These are phyloP conservation scores for Pseudocheirus occidentalis DNA, from an alignment of 2,797 vertebrate species.

Conservation along the genomic window DNA sequence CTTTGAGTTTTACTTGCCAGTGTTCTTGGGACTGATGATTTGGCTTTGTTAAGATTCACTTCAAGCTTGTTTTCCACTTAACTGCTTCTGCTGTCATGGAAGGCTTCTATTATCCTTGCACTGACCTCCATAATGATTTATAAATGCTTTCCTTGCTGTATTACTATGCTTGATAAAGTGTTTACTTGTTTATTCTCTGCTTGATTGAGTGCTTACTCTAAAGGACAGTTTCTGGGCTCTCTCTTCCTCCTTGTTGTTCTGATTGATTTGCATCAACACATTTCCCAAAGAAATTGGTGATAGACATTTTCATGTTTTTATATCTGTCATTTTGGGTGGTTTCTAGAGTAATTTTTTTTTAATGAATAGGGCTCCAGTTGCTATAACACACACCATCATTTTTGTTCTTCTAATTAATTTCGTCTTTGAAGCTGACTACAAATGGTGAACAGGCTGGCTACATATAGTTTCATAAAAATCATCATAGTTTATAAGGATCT, in stretches of 20 bases:
- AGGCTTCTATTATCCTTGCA: background rate
- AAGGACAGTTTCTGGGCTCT: background rate
- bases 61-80: background rate
- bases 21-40: background rate
- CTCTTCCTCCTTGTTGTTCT: background rate
- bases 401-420: background rate
- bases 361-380: background rate
- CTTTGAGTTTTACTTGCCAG: background rate
- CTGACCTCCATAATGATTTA: background rate
- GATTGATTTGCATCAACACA: background rate
- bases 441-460: background rate
- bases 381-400: background rate
- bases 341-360: background rate
- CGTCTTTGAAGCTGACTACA: background rate
- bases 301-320: background rate
- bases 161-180: background rate
- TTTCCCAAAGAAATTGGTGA: background rate
- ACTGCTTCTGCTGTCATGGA: background rate
- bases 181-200: background rate
- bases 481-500: background rate
- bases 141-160: background rate
- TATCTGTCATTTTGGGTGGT: background rate
- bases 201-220: background rate
- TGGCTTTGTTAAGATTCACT: background rate
- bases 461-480: background rate